phyloP scores from a whole-genome alignment of 64 coral and sea anemone species.

The Exaiptasia diaphana region DNA sequence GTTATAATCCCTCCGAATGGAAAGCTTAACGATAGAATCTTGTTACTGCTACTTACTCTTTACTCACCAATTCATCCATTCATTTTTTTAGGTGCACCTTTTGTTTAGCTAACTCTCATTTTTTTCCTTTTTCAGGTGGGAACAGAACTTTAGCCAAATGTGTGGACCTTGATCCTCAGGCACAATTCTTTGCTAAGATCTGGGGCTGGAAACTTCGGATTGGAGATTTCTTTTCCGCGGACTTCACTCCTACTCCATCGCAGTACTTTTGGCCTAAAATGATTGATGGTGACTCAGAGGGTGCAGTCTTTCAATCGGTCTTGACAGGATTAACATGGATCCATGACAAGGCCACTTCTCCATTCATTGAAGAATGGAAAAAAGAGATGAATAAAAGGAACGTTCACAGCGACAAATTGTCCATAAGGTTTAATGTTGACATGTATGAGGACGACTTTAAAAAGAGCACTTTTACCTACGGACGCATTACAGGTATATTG shows the following conservation, averaged over 20 bases:
- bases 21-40: too few species aligned
- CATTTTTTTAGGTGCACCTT: too few species aligned
- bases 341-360: neutral
- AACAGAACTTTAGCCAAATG: constrained; percentile 28
- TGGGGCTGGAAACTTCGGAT: constrained; percentile 70
- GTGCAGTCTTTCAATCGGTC: constrained; percentile 17
- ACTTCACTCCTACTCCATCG: constrained; percentile 43
- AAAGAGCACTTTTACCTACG: constrained; percentile 2
- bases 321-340: constrained; percentile 19
- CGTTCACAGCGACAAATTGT: neutral
- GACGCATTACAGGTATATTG: constrained; percentile 45
- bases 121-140: too few species aligned
- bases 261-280: constrained; percentile 49
- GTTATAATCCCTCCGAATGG: too few species aligned
- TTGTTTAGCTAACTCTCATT: too few species aligned
- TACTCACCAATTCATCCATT: too few species aligned
- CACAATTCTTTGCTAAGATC: constrained; percentile 38
- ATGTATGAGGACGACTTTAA: neutral
- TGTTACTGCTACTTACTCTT: too few species aligned
- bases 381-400: neutral
- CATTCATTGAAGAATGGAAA: constrained; percentile 1
- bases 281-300: neutral
- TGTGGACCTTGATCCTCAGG: constrained; percentile 50
- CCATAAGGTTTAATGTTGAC: constrained; percentile 37
- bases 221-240: constrained; percentile 54